Evolutionary conservation across 1,140 invertebrate genomes (phyloP).

Genomic region (Delia radicum): DNA sequence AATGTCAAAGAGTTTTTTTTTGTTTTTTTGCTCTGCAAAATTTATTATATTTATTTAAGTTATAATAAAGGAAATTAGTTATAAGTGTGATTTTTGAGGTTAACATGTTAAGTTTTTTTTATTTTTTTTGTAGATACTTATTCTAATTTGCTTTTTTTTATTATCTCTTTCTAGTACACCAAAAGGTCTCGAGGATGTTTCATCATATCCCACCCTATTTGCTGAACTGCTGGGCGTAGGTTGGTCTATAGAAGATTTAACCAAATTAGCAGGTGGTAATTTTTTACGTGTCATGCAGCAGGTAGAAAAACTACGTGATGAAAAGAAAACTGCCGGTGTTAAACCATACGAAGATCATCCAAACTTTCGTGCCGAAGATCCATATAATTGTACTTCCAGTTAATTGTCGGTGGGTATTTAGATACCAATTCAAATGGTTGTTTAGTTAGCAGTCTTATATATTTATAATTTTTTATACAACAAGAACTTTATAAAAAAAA

Average conservation of each 20-base stretch:
- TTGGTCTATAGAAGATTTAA: slow-evolving; percentile 80
- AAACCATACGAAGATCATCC: slow-evolving; percentile 54
- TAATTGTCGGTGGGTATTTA: slow-evolving; percentile 37
- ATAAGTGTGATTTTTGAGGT: too few relatives aligned
- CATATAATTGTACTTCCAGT: slow-evolving; percentile 54
- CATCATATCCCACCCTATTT: slow-evolving; percentile 84
- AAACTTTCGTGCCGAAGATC: slow-evolving; percentile 53
- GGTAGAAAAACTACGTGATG: slow-evolving; percentile 57
- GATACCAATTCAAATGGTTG: neutral
- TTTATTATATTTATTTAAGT: neutral
- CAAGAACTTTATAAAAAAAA: too few relatives aligned
- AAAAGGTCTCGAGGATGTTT: slow-evolving; percentile 86
- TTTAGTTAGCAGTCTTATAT: neutral
- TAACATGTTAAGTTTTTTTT: neutral
- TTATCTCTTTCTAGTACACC: slow-evolving; percentile 65
- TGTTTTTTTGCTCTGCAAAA: neutral
- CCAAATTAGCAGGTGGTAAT: slow-evolving; percentile 86
- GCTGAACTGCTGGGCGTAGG: slow-evolving; percentile 78
- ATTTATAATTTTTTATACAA: too few relatives aligned
- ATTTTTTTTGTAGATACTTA: neutral
- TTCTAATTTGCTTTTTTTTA: slow-evolving; percentile 10
- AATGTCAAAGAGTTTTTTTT: neutral
- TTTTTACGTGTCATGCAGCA: slow-evolving; percentile 75
- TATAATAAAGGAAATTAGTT: neutral
- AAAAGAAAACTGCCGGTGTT: slow-evolving; percentile 45